Base-by-base conservation (phyloP, 1,140 invertebrate genomes). In the Contarinia nasturtii region DNA sequence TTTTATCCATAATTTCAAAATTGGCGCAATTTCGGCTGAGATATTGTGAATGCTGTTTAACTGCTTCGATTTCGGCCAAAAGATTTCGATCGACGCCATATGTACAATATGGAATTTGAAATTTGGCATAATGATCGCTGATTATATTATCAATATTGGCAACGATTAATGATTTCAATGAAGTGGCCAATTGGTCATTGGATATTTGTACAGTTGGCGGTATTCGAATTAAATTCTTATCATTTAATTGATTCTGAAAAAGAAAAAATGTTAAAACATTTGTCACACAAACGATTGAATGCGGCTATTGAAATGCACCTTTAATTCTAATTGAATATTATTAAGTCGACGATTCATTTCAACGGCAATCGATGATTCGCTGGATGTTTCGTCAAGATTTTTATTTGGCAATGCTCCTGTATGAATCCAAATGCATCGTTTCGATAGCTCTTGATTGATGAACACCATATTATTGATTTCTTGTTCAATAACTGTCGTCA, bases 381-480 rank as follows among this genome's bases (percentile, higher is more conserved):
- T 69, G 4, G 27, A 27, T 27, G 27, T 27, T 27, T 27, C 27
- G 8, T 72, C 69, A 17, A 64, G 61, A 44, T 59, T 55, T 60
- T 66, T 54, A 47, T 58, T 53, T 53, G 59, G 49, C 53, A 70
- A 60, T 17, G 66, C 71, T 63, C 72, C 48, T 71, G 67, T 55
- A 69, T 76, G 61, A 50, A 82, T 71, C 80, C 80, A 84, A 51
- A 84, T 71, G 57, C 79, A 82, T 42, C 79, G 71, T 55, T 78
- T 74, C 2, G 80, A 79, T 43, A 80, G 67, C 57, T 83, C 80
- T 48, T 77, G 73, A 54, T 77, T 77, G 72, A 81, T 78, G 44
- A 82, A 70, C 7, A 84, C 77, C 2, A 79, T 81, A 56, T 84
- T 82, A 54, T 83, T 79, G 1, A 85, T 77, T 61, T 82, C 80